phyloP scores from a whole-genome alignment of 1,140 invertebrate genomes.

The Teleopsis dalmanni region DNA sequence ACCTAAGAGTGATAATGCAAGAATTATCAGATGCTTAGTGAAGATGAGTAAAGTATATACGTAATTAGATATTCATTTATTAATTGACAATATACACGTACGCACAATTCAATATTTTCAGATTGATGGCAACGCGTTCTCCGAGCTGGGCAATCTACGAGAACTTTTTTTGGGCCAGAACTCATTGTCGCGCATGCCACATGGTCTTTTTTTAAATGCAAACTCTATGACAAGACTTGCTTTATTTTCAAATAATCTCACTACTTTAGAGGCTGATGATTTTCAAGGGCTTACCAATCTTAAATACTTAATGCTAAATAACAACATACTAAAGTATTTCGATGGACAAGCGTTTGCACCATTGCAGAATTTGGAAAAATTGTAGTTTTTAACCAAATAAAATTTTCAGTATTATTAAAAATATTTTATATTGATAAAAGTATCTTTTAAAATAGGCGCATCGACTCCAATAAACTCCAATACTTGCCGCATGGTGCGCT shows the following conservation, averaged over 20 bases:
- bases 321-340: conserved; percentile 51
- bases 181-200: conserved; percentile 47
- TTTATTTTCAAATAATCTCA: conserved; percentile 54
- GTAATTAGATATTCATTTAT: neutral
- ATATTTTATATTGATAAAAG: conserved; percentile 81
- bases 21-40: neutral
- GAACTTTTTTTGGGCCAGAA: conserved; percentile 56
- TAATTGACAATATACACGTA: neutral
- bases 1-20: neutral
- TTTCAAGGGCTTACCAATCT: conserved; percentile 52
- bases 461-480: conserved; percentile 72
- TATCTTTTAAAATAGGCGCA: conserved; percentile 72
- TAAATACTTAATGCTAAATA: conserved; percentile 54
- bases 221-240: conserved; percentile 51
- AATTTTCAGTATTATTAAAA: conserved; percentile 50
- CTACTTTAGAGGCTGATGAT: conserved; percentile 46
- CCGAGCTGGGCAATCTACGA: conserved; percentile 46
- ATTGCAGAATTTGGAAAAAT: conserved; percentile 44
- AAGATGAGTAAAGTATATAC: neutral
- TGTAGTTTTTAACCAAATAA: conserved; percentile 40
- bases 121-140: conserved; percentile 47
- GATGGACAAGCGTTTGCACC: conserved; percentile 49
- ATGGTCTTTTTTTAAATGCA: conserved; percentile 46
- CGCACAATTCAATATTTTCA: neutral
- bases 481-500: conserved; percentile 61